These are phyloP conservation scores for Drosophila kuntzei DNA, from an alignment of 2,888 invertebrate genomes.

Conservation along the genomic window DNA sequence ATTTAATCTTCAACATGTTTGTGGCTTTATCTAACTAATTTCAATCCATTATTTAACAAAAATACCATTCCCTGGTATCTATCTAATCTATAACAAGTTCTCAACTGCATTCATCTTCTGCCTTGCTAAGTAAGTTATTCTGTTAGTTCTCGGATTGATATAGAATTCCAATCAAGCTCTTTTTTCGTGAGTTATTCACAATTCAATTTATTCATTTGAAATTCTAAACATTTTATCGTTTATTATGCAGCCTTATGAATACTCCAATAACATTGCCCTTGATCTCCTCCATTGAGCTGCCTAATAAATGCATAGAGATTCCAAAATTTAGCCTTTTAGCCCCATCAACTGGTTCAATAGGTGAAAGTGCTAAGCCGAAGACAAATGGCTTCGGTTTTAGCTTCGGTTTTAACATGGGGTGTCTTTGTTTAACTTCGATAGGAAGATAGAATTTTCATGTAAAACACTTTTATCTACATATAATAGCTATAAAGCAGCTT, in stretches of 20 bases:
- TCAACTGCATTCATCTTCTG: background rate
- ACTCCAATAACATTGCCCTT: constrained; percentile 14
- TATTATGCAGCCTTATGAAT: constrained; percentile 22
- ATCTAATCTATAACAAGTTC: constrained; percentile 10
- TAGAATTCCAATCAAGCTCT: background rate
- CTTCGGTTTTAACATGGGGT: constrained; percentile 1
- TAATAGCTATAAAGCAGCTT: constrained; percentile 2
- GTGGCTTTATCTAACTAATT: background rate
- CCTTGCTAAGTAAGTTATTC: constrained; percentile 5
- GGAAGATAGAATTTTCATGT: background rate
- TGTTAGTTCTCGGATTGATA: background rate
- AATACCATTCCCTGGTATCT: background rate
- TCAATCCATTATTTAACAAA: background rate
- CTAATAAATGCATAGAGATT: constrained; percentile 24
- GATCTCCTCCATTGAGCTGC: constrained; percentile 36
- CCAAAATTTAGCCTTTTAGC: constrained; percentile 19
- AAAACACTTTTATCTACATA: constrained; percentile 9
- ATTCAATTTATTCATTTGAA: constrained; percentile 25
- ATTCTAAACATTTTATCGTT: constrained; percentile 31
- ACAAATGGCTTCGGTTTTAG: constrained; percentile 47
- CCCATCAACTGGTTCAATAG: constrained; percentile 41
- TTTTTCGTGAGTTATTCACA: background rate
- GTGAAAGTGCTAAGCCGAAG: constrained; percentile 72
- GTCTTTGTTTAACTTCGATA: background rate
- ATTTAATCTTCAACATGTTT: background rate